Conservation (phyloP, 2,113 vertebrate genomes). For the Hyaena hyaena region DNA sequence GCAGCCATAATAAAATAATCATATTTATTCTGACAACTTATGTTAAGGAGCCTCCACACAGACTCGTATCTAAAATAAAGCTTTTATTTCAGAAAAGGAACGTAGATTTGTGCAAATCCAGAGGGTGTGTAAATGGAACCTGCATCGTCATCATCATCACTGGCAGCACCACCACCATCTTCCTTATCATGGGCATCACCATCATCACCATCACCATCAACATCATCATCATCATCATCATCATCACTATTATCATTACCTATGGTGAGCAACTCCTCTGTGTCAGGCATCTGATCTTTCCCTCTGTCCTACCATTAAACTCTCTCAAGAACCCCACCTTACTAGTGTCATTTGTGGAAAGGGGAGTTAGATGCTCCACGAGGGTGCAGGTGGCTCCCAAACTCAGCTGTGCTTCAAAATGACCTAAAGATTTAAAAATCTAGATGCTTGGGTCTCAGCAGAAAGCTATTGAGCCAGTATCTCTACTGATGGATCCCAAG, state of each 20-base stretch:
- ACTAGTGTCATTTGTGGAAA: background rate
- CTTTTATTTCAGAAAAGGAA: background rate
- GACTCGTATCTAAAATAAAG: background rate
- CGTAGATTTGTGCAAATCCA: background rate
- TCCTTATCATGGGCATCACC: no score
- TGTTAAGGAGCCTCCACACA: background rate
- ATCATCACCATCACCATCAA: accelerated
- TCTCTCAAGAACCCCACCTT: background rate
- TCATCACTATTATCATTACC: background rate
- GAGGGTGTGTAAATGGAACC: background rate
- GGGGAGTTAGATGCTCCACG: background rate
- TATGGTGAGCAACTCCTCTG: background rate
- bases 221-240: no score
- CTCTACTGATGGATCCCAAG: background rate
- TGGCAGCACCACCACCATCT: background rate
- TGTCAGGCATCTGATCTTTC: background rate
- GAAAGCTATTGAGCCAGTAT: background rate
- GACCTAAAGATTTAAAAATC: background rate
- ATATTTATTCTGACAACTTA: background rate
- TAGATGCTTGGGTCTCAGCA: background rate
- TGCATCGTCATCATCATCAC: no score
- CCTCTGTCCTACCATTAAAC: background rate
- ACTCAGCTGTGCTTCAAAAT: background rate
- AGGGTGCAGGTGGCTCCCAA: background rate
- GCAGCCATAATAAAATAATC: background rate